These are phyloP conservation scores for Magallana gigas DNA, from an alignment of 1,140 invertebrate species.

Conservation along the genomic window DNA sequence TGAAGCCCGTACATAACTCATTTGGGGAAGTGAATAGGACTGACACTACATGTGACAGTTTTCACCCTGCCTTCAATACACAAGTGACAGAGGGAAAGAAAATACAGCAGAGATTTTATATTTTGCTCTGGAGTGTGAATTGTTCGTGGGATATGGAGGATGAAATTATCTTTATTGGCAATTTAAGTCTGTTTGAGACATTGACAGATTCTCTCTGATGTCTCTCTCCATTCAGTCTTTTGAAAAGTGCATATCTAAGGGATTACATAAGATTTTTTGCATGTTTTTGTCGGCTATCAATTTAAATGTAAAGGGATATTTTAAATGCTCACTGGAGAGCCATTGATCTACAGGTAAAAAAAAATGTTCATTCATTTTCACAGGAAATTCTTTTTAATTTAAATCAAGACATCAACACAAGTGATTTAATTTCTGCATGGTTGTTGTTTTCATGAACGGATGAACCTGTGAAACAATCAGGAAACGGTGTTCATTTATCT, in stretches of 20 bases:
- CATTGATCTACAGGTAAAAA: slow-evolving; percentile 3
- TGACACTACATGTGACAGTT: slow-evolving; percentile 11
- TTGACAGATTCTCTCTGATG: not conserved
- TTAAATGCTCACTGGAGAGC: not conserved
- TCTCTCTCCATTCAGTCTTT: slow-evolving; percentile 16
- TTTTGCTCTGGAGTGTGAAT: not conserved
- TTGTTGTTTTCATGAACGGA: not conserved
- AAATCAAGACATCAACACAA: slow-evolving; percentile 17
- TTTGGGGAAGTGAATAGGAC: not conserved
- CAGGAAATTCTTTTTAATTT: slow-evolving; percentile 16
- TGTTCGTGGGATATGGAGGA: slow-evolving; percentile 6
- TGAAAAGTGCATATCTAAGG: slow-evolving; percentile 34
- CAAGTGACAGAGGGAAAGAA: slow-evolving; percentile 3
- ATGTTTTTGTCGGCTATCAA: slow-evolving; percentile 28
- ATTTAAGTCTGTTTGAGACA: not conserved
- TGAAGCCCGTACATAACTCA: slow-evolving; percentile 24
- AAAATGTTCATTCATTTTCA: slow-evolving; percentile 16
- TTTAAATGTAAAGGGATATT: slow-evolving; percentile 33
- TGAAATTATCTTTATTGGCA: not conserved
- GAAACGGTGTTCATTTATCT: slow-evolving; percentile 12
- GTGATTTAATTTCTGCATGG: not conserved
- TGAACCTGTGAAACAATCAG: not conserved
- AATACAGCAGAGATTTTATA: not conserved
- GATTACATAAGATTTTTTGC: slow-evolving; percentile 34
- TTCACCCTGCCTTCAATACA: slow-evolving; percentile 20